These are phyloP conservation scores for Pardalotus punctatus DNA, from an alignment of 2,113 vertebrate species.

Conservation along the genomic window DNA sequence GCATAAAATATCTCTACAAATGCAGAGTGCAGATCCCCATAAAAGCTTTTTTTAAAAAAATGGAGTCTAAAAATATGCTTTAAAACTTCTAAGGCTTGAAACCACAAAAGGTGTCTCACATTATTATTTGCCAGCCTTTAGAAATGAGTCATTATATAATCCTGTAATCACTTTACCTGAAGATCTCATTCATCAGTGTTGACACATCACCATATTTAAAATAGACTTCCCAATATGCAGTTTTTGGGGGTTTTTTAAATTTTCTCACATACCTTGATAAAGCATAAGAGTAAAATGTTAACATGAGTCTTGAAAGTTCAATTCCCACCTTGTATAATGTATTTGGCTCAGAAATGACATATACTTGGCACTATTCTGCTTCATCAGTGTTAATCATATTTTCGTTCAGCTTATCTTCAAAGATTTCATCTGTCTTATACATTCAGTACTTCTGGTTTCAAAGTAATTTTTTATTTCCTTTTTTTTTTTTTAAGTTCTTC, in stretches of 20 bases:
- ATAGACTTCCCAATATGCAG: not conserved
- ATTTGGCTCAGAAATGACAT: slow-evolving; percentile 41
- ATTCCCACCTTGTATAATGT: slow-evolving; percentile 36
- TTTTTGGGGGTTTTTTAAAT: not conserved
- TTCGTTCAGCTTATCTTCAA: slow-evolving; percentile 47
- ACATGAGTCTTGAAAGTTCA: slow-evolving; percentile 45
- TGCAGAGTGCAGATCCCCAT: not conserved
- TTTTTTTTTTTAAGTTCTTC: slow-evolving; percentile 30
- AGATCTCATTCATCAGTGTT: slow-evolving; percentile 14
- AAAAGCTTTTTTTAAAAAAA: slow-evolving; percentile 7
- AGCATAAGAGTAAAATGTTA: slow-evolving; percentile 50
- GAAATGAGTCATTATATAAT: slow-evolving; percentile 3
- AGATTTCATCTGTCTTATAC: not conserved
- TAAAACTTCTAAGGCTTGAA: not conserved
- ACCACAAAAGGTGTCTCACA: not conserved
- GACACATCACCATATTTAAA: slow-evolving; percentile 37
- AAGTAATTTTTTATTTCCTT: not conserved
- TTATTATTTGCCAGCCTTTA: slow-evolving; percentile 17
- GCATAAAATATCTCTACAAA: slow-evolving; percentile 51
- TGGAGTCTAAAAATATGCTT: not conserved
- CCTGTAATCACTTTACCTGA: slow-evolving; percentile 44
- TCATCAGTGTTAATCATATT: slow-evolving; percentile 53
- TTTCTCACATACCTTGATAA: slow-evolving; percentile 44
- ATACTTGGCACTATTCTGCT: slow-evolving; percentile 18
- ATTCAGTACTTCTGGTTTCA: slow-evolving; percentile 11